Evolutionary conservation across 2,113 vertebrate genomes (phyloP).

Genomic region (Varanus komodoensis): DNA sequence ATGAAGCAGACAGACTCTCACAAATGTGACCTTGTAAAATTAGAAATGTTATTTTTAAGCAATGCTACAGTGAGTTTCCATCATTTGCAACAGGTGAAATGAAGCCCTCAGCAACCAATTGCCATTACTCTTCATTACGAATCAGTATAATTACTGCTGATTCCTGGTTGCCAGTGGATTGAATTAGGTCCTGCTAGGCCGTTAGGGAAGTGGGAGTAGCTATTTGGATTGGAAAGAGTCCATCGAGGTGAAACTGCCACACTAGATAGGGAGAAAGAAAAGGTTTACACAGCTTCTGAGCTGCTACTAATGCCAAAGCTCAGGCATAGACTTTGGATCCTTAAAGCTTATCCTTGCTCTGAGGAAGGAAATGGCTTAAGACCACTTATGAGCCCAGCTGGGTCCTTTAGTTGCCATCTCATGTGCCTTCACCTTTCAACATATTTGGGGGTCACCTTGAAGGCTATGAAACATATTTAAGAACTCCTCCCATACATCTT

Average conservation of each 20-base stretch:
- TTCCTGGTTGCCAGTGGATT: not conserved
- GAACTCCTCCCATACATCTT: not conserved
- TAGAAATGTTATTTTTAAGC: slow-evolving; percentile 11
- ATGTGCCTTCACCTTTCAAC: not conserved
- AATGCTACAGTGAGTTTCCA: not conserved
- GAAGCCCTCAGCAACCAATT: not conserved
- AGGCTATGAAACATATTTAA: not conserved
- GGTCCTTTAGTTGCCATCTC: too few species aligned
- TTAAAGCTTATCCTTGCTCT: not conserved
- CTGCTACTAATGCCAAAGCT: not conserved
- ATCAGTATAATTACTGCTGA: slow-evolving; percentile 8
- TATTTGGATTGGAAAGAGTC: not conserved
- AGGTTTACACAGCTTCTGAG: not conserved
- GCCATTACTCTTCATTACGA: slow-evolving; percentile 6
- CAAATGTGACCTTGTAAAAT: not conserved
- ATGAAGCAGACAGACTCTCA: not conserved
- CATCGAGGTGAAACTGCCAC: not conserved
- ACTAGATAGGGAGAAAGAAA: not conserved
- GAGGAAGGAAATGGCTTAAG: not conserved
- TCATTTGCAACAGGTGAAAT: not conserved
- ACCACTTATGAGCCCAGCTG: not conserved
- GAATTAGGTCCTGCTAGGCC: not conserved
- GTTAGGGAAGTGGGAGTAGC: not conserved
- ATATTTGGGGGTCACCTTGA: not conserved
- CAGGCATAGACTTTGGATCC: not conserved